Base-by-base conservation (phyloP, 2,888 invertebrate species). In the Stenichneumon culpator region DNA sequence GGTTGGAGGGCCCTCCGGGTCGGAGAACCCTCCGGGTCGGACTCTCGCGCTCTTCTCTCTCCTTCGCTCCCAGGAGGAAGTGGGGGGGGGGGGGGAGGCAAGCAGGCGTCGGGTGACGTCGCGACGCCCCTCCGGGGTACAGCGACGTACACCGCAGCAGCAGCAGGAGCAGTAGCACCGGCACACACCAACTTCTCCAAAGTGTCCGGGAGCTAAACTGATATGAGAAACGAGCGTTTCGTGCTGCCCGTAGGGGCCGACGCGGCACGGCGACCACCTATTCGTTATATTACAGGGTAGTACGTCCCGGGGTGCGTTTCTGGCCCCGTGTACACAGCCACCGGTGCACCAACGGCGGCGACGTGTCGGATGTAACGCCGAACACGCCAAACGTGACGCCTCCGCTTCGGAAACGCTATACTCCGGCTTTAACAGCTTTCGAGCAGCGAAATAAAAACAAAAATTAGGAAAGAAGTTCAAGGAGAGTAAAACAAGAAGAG, bases 211-310 rank as follows among this genome's bases (percentile, higher is more conserved):
- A 79, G 91, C 93, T 92, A 92, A 93, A 93, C 93, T 93, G 93
- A 93, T 93, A 93, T 93, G 93, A 94, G 93, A 93, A 93, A 93
- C 91, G 92, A 93, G 88, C 91, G 90, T 89, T 92, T 90, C 94
- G 93, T 94, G 94, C 92, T 92, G 91, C 90, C 93, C 93, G 92
- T 91, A 89, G 92, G 93, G 93, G 90, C 90, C 89, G 90, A 90
- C 90, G 90, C 89, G 86, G 83, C 84, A 78, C 83, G 89, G 89
- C 90, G 89, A 90, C 86, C 83, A 88, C 89, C 92, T 91, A 92
- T 92, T 91, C 91, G 92, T 92, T 92, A 93, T 89, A 89, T 88
- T 90, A 79, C 80, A 63, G 89, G 91, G 88, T 90, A 91, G 86
- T 86, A 92, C 90, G 90, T 90, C 90, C 88, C 82, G 54, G 83